Evolutionary conservation across 92 coral and sea anemone species (phyloP).

Genomic region (Paragorgia papillata): DNA sequence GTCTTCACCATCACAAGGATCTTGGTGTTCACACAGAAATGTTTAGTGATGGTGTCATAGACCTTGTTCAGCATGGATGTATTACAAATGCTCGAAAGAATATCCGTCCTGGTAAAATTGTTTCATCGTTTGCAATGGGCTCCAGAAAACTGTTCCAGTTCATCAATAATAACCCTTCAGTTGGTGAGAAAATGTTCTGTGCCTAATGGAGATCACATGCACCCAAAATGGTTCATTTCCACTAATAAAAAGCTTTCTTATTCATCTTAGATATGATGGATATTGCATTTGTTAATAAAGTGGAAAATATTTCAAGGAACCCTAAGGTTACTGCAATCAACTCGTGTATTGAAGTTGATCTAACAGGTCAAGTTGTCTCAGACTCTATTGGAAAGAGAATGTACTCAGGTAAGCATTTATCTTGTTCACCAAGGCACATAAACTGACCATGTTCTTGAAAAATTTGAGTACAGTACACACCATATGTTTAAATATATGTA

Average conservation of each 20-base stretch:
- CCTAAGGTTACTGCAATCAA: conserved; percentile 92
- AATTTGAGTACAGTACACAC: too few relatives aligned
- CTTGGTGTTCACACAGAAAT: conserved; percentile 96
- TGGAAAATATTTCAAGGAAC: conserved; percentile 67
- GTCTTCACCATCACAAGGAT: conserved; percentile 76
- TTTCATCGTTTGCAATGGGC: conserved; percentile 93
- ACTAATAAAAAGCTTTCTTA: too few relatives aligned
- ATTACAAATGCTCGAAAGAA: conserved; percentile 83
- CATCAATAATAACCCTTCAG: conserved; percentile 91
- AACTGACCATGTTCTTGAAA: too few relatives aligned
- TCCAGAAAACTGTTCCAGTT: conserved; percentile 85
- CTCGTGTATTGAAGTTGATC: conserved; percentile 92
- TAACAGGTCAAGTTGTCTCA: conserved; percentile 95
- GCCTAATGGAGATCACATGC: not conserved
- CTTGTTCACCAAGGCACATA: too few relatives aligned
- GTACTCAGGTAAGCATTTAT: conserved; percentile 72
- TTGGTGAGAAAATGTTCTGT: conserved; percentile 57
- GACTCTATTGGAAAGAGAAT: conserved; percentile 92
- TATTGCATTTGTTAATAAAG: conserved; percentile 88
- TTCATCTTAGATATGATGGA: conserved; percentile 76
- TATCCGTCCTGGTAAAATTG: conserved; percentile 83
- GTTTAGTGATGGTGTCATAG: conserved; percentile 97
- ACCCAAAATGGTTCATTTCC: too few relatives aligned
- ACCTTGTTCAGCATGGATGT: conserved; percentile 80
- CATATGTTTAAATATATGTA: too few relatives aligned